Evolutionary conservation across 2,888 invertebrate species (phyloP), one percentile per base, ranked within the genome.

Genomic region (Lepidochitona cinerea): DNA sequence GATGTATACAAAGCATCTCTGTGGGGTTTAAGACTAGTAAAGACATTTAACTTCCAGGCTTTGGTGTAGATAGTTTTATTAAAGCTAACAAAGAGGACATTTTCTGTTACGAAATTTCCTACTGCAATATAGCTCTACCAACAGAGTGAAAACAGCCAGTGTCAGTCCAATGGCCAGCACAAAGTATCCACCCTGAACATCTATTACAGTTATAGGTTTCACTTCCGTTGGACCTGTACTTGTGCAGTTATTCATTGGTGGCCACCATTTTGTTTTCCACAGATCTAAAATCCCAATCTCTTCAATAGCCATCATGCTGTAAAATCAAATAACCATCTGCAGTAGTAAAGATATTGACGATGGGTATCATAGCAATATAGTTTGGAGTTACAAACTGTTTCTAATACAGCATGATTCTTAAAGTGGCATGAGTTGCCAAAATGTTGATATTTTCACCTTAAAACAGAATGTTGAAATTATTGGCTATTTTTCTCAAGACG

Each of bases 191-290:
- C 59, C 59, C 32, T 59, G 59, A 2, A 59, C 59, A 59, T 59
- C 59, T 14, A 14, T 26, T 14, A 59, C 32, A 2, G 59, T 4
- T 18, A 59, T 59, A 9, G 59, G 3, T 26, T 59, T 59, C 2
- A 59, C 32, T 1, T 14, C 26, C 4, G 59, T 26, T 4, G 23
- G 23, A 4, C 59, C 59, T 14, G 26, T 23, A 9, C 5, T 26
- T 32, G 59, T 29, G 32, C 59, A 59, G 26, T 59, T 59, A 32
- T 59, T 23, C 59, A 59, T 26, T 9, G 18, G 23, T 4, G 59
- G 59, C 59, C 59, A 59, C 59, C 59, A 59, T 59, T 59, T 59
- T 4, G 59, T 23, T 9, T 59, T 59, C 59, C 59, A 59, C 26
- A 59, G 26, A 14, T 59, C 59, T 32, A 59, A 3, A 29, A 59